Percentiles rank a stretch among this genome's conserved stretches.
phyloP scores from a whole-genome alignment of 2,888 invertebrate species.

The Mimumesa dahlbomi region DNA sequence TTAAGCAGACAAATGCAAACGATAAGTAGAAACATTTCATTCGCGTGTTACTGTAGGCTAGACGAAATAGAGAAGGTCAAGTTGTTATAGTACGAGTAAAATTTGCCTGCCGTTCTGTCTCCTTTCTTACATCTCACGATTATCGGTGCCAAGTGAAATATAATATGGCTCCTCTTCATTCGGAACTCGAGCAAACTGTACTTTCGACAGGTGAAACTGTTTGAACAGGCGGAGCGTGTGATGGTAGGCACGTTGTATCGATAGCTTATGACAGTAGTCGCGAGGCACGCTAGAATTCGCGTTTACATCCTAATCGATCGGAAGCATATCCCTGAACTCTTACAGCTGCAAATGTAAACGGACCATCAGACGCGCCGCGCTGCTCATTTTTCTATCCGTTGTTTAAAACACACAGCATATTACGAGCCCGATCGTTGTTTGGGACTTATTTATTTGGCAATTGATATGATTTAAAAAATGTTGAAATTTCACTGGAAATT shows the following conservation, averaged over 20 bases:
- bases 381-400: slow-evolving; percentile 3
- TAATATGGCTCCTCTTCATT: slow-evolving; percentile 10
- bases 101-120: slow-evolving; percentile 30
- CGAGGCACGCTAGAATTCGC: slow-evolving; percentile 23
- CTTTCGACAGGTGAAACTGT: no score
- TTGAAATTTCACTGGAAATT: no score
- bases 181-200: slow-evolving; percentile 7
- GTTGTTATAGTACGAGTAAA: no score
- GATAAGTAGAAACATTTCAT: no score
- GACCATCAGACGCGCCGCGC: slow-evolving; percentile 23
- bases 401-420: not conserved
- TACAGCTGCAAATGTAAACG: slow-evolving; percentile 44
- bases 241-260: slow-evolving; percentile 57
- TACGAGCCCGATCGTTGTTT: no score
- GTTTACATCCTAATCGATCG: slow-evolving; percentile 29
- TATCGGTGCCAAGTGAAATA: slow-evolving; percentile 29
- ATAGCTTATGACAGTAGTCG: slow-evolving; percentile 42
- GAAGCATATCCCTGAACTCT: slow-evolving; percentile 47
- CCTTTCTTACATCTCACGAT: slow-evolving; percentile 25
- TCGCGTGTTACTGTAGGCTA: no score
- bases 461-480: no score
- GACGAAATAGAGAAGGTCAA: no score
- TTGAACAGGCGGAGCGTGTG: slow-evolving; percentile 41
- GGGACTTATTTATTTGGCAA: no score
- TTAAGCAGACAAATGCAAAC: not conserved